Evolutionary conservation across 2,113 vertebrate species (phyloP).

Genomic region (Pluvialis apricaria): DNA sequence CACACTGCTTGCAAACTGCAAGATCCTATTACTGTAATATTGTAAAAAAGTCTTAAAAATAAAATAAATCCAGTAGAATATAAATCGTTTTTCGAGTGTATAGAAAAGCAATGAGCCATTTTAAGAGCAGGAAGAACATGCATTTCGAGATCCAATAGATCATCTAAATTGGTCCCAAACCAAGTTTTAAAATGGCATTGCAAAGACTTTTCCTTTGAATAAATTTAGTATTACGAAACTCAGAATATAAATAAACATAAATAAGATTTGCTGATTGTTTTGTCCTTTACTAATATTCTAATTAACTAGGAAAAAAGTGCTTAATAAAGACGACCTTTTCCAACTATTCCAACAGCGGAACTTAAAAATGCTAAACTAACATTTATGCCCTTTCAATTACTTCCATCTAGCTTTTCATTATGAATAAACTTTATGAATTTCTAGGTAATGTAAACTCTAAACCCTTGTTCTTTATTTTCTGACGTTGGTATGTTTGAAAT

Average conservation of each 20-base stretch:
- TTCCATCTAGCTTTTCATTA: not conserved
- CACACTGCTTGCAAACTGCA: not conserved
- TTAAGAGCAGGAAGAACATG: constrained; percentile 69
- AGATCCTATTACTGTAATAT: not conserved
- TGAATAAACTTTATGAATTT: not conserved
- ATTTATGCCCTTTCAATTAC: not conserved
- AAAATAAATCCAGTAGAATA: not conserved
- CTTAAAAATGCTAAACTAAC: not conserved
- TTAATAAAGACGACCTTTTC: not conserved
- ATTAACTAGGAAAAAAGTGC: not conserved
- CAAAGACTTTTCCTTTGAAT: constrained; percentile 44
- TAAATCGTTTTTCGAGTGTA: not conserved
- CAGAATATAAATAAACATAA: constrained; percentile 1
- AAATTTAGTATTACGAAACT: constrained; percentile 41
- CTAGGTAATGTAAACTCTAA: not conserved
- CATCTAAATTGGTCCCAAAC: constrained; percentile 63
- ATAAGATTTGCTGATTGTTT: not conserved
- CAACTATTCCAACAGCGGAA: not conserved
- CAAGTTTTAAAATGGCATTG: constrained; percentile 49
- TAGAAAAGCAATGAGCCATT: constrained; percentile 62
- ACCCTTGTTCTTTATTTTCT: not conserved
- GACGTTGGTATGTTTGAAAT: not conserved
- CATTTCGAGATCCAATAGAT: constrained; percentile 60
- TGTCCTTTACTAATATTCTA: not conserved
- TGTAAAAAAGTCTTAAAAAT: constrained; percentile 13